Conservation (phyloP, 2,797 vertebrate genomes). For the Leucoraja ocellata region DNA sequence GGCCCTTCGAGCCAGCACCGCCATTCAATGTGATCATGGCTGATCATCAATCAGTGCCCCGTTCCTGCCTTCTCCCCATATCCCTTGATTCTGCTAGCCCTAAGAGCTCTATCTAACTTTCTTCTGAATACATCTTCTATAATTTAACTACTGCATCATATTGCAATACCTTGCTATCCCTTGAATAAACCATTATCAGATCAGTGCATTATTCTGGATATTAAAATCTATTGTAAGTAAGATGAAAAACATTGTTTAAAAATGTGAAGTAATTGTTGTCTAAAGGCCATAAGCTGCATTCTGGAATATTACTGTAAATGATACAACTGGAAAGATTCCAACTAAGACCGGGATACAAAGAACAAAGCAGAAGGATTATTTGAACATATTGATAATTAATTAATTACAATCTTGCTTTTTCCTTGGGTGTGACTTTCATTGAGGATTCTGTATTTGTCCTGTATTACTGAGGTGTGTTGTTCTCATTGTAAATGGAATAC, state of each 20-base stretch:
- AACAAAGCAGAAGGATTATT: slow-evolving; percentile 28
- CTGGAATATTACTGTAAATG: slow-evolving; percentile 9
- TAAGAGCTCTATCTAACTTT: not conserved
- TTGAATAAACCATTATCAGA: not conserved
- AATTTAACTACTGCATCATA: not conserved
- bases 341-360: not conserved
- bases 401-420: not conserved
- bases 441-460: not conserved
- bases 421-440: slow-evolving; percentile 5
- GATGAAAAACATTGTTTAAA: not conserved
- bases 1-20: too few relatives aligned
- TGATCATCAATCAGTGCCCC: too few relatives aligned
- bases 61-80: too few relatives aligned
- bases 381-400: slow-evolving; percentile 14
- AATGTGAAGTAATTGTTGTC: not conserved
- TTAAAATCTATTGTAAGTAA: not conserved
- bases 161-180: not conserved
- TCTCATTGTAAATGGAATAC: not conserved
- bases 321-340: not conserved
- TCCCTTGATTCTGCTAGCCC: too few relatives aligned
- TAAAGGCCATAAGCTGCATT: not conserved
- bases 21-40: too few relatives aligned
- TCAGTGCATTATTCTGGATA: not conserved
- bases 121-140: not conserved
- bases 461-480: not conserved